Base-by-base conservation (phyloP, 2,113 vertebrate genomes). In the Salminus brasiliensis region DNA sequence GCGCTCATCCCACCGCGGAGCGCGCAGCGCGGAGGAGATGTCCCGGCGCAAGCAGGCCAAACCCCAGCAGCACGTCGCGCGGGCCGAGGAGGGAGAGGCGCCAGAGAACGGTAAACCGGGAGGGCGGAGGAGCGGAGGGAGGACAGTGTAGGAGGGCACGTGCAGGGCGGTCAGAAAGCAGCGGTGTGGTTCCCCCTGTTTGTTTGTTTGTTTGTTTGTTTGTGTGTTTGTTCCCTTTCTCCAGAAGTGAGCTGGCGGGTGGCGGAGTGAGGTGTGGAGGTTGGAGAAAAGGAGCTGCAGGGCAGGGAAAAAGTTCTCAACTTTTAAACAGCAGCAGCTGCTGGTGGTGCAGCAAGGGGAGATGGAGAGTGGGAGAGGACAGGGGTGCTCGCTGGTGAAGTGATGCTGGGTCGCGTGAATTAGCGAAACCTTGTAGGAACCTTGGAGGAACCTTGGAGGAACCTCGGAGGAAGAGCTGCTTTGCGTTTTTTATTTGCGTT, bases 41-140 rank as follows among this genome's bases (percentile, higher is more conserved):
- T 99, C 97, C 93, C 96, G 97, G 83, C 95, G 97, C 90, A 99
- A 99, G 91, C 97, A 99, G 93, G 94, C 96, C 89, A 96, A 96
- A 83, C 97, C 97, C 66, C 96, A 96, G 92, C 97, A 97, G 84
- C 96, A 97, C 88, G 91, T 85, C 85, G 93, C 95, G 69, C 52
- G 52, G 23, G 94, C 95, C 27, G 92, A 92, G 83, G 95, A 94
- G 84, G 93, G 93, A 87, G 90, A 92, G 70, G 91, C 87, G 82
- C 89, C 87, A 83, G 94, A 93, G 90, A 87, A 89, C 68, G 74
- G 71, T 66, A 68, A 68, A 55, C 73, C 13, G 62, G 10, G 47
- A 76, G 1, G n/a, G n/a, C n/a, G n/a, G n/a, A n/a, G n/a, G n/a
- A n/a, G n/a, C n/a, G 8, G 18, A 18, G 45, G 45, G 11, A 12